Evolutionary conservation across 1,140 invertebrate genomes (phyloP), one percentile per base, ranked within the genome.

Genomic region (Zaprionus africanus): DNA sequence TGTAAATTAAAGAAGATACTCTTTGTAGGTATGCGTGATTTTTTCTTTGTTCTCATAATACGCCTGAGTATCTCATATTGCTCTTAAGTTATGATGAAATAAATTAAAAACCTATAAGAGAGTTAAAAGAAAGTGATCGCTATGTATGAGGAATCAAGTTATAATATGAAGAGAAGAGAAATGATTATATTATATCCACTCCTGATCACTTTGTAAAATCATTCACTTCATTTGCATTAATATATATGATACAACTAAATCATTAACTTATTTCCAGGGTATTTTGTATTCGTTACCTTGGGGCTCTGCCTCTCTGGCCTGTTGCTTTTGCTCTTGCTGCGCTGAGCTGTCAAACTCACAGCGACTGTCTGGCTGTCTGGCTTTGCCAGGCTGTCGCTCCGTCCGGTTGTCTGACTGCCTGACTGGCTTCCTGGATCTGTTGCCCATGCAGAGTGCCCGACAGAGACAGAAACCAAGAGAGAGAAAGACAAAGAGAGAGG

Each of bases 261-360:
- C 1, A 2, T 2, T 51, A 24, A 22, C 24, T 28, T 65, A 3
- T 28, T 56, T 61, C 15, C 12, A 62, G 58, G 28, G 49, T 26
- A 54, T 69, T 54, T 31, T 1, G 5, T 15, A 38, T 60, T 69
- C 56, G 56, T 59, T 41, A 15, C 19, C 49, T 11, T 13, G 22
- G 54, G 38, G n/a, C 57, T 46, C 41, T 59, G 36, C 38, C 0
- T 60, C n/a, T 26, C n/a, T 26, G 26, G n/a, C 53, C 38, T 68
- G 19, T 65, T 69, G 58, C 31, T 68, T 24, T 65, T 74, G 62
- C 43, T 41, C 34, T 69, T 82, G 64, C 54, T 78, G 78, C 63
- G 78, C 63, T 77, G 66, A 57, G 63, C 82, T 78, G 78, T 75
- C 78, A 81, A 65, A 64, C 56, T 79, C 67, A 58, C 81, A 70